These are phyloP conservation scores for Solea senegalensis DNA, from an alignment of 2,113 vertebrate genomes.

Conservation along the genomic window DNA sequence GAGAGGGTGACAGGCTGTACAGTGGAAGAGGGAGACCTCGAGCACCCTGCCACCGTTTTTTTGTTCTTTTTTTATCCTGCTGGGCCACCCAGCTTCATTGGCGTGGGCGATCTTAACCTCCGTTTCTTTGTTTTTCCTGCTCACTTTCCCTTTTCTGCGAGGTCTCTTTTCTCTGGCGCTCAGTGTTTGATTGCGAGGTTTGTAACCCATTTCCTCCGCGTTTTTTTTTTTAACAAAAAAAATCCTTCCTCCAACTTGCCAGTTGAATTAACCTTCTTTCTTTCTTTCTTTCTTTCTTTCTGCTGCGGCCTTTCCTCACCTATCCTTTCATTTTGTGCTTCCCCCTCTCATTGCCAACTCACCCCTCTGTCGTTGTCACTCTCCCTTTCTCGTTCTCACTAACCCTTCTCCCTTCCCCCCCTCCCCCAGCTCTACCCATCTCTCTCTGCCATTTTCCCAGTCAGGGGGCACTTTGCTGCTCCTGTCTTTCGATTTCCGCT, in stretches of 20 bases:
- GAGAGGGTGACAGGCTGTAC: slow-evolving; percentile 63
- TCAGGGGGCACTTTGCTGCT: slow-evolving; percentile 76
- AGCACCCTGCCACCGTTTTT: slow-evolving; percentile 49
- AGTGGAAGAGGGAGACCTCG: slow-evolving; percentile 60
- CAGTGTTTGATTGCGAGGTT: slow-evolving; percentile 54
- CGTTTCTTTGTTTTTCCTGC: slow-evolving; percentile 60
- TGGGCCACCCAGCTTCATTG: slow-evolving; percentile 66
- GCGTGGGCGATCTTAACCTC: slow-evolving; percentile 52
- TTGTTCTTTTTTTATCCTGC: slow-evolving; percentile 14
- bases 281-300: slow-evolving; percentile 57
- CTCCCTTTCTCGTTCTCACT: slow-evolving; percentile 40
- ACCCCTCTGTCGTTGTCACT: slow-evolving; percentile 37
- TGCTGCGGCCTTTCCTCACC: slow-evolving; percentile 32
- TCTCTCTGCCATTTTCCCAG: slow-evolving; percentile 71
- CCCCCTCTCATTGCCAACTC: slow-evolving; percentile 51
- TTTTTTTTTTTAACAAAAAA: slow-evolving; percentile 2
- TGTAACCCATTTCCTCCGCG: slow-evolving; percentile 57
- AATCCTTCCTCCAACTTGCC: slow-evolving; percentile 20
- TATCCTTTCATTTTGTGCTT: slow-evolving; percentile 48
- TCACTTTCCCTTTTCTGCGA: slow-evolving; percentile 57
- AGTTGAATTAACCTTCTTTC: slow-evolving; percentile 66
- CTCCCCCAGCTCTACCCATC: slow-evolving; percentile 45
- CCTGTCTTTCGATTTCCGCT: slow-evolving; percentile 81
- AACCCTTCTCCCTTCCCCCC: slow-evolving; percentile 1
- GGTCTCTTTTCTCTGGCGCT: slow-evolving; percentile 43